Evolutionary conservation across 2,797 vertebrate species (phyloP).

Genomic region (Microcaecilia unicolor): DNA sequence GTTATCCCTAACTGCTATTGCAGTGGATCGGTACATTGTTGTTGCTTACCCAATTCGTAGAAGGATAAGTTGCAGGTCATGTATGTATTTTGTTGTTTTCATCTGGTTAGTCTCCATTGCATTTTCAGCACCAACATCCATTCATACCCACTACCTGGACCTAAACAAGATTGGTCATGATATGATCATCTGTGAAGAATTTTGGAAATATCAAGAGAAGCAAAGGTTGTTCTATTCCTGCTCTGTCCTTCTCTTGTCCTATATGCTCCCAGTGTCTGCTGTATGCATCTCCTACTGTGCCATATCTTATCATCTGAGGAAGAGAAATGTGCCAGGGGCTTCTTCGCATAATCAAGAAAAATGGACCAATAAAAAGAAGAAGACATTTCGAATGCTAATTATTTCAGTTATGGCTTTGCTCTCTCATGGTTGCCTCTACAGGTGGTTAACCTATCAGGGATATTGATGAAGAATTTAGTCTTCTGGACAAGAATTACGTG

Average conservation of each 20-base stretch:
- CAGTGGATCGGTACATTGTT: slow-evolving; percentile 76
- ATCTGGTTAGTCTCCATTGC: slow-evolving; percentile 69
- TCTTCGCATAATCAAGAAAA: slow-evolving; percentile 45
- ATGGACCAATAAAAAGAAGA: slow-evolving; percentile 65
- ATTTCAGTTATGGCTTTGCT: slow-evolving; percentile 73
- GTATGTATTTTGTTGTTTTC: slow-evolving; percentile 50
- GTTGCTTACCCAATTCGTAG: slow-evolving; percentile 73
- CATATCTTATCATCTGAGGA: slow-evolving; percentile 63
- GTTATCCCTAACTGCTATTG: slow-evolving; percentile 77
- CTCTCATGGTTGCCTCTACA: slow-evolving; percentile 79
- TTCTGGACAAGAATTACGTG: slow-evolving; percentile 71
- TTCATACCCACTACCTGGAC: slow-evolving; percentile 71
- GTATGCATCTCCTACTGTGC: slow-evolving; percentile 75
- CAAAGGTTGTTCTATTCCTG: slow-evolving; percentile 70
- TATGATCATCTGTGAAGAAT: slow-evolving; percentile 78
- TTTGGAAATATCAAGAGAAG: slow-evolving; percentile 65
- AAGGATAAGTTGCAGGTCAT: slow-evolving; percentile 57
- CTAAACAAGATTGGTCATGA: slow-evolving; percentile 62
- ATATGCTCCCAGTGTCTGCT: slow-evolving; percentile 67
- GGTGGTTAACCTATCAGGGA: slow-evolving; percentile 82
- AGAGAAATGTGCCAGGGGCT: slow-evolving; percentile 49
- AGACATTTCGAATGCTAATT: slow-evolving; percentile 70
- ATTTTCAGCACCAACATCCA: slow-evolving; percentile 55
- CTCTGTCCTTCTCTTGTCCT: slow-evolving; percentile 70
- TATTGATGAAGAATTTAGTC: slow-evolving; percentile 71